phyloP scores from a whole-genome alignment of 2,797 vertebrate species.

The Lophura swinhoii region DNA sequence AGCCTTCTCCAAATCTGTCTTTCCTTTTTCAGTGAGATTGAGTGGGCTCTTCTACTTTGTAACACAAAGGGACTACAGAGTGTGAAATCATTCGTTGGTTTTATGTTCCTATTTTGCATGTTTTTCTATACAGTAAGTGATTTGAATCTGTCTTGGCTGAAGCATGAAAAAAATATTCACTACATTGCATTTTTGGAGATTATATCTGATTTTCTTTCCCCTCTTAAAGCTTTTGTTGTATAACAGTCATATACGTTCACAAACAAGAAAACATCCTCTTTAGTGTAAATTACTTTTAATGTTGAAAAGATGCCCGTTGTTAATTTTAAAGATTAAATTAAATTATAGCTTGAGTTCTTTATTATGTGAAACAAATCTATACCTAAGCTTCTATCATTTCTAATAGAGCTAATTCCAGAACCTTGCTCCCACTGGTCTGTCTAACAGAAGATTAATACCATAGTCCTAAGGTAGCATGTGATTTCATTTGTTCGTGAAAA shows the following conservation, averaged over 20 bases:
- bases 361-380: not conserved
- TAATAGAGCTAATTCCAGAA: not conserved
- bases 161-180: not conserved
- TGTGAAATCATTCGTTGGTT: accelerated
- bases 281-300: not conserved
- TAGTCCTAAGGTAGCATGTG: not conserved
- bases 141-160: not conserved
- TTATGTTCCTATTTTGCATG: too few species aligned
- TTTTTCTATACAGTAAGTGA: accelerated
- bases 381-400: not conserved
- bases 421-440: not conserved
- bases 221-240: not conserved
- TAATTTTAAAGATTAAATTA: not conserved
- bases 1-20: not conserved
- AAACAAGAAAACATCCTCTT: not conserved
- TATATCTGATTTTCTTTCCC: not conserved
- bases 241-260: not conserved
- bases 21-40: not conserved
- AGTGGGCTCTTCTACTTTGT: not conserved
- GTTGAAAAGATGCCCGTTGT: not conserved
- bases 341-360: not conserved
- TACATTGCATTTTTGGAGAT: too few species aligned
- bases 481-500: not conserved
- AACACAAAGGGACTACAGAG: too few species aligned
- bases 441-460: not conserved